Conservation (phyloP, 2,113 vertebrate species). For the Promerops cafer region DNA sequence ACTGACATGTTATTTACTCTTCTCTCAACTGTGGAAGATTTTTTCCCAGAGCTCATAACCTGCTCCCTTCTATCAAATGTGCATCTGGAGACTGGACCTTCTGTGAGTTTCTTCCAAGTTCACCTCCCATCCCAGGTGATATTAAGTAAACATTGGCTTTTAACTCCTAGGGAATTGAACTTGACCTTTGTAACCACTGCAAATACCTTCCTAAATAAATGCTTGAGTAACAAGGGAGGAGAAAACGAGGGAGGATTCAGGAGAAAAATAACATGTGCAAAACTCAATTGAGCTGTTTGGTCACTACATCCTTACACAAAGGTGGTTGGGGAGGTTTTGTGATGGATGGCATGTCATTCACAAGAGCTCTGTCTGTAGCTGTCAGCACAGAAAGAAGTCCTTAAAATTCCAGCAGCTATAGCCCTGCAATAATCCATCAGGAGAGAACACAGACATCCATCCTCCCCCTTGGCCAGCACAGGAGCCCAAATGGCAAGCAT, state of each 20-base stretch:
- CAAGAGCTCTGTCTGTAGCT: slow-evolving; percentile 19
- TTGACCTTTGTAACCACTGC: background rate
- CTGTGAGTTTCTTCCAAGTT: accelerated
- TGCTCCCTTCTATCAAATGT: background rate
- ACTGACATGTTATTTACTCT: background rate
- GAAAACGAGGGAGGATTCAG: background rate
- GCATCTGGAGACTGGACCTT: background rate
- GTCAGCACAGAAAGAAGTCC: slow-evolving; percentile 32
- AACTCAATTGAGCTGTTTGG: background rate
- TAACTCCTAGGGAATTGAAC: background rate
- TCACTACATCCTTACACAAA: background rate
- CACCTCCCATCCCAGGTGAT: background rate
- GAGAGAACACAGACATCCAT: slow-evolving; percentile 44
- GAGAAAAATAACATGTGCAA: background rate
- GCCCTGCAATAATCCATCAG: slow-evolving; percentile 55
- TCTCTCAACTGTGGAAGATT: background rate
- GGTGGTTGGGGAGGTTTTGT: background rate
- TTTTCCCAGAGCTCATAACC: background rate
- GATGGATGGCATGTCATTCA: slow-evolving; percentile 7
- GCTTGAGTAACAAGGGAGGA: background rate
- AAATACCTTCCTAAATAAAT: background rate
- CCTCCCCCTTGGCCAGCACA: slow-evolving; percentile 13
- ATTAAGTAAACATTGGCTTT: background rate
- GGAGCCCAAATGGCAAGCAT: slow-evolving; percentile 35
- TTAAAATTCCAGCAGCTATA: slow-evolving; percentile 60